Base-by-base conservation (phyloP, 92 coral and sea anemone genomes). In the Porites evermanni region DNA sequence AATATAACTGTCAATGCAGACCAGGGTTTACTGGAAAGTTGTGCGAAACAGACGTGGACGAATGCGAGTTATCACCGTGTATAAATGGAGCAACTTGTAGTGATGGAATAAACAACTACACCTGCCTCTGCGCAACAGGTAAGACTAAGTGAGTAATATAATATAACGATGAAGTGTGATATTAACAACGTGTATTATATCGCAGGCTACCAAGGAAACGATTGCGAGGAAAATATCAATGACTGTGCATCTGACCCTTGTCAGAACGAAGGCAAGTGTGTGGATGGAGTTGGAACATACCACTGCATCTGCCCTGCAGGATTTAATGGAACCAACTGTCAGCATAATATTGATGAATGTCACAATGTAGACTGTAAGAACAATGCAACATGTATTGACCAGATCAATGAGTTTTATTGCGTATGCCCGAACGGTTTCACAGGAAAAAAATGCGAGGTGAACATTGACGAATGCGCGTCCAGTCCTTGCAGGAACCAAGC, bases 221-320 rank as follows among this genome's bases (percentile, higher is more conserved):
- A 90, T 56, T 87, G 93, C 56, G 84, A 90, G 21, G 90, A 58
- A 18, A 86, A 90, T 52, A 38, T 86, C 23, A 71, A 84, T 9
- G 90, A 88, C 51, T 91, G 93, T 44, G 76, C 68, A 1, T 64
- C 85, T 54, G 74, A 75, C 50, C 92, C 90, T 54, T 95, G 98
- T 69, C 65, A 23, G 2, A 80, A 93, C 68, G 90, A 87, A 32
- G 96, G 93, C 7, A 86, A 86, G 14, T 93, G 98, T 80, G 84
- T 87, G 24, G 94, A 95, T 60, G 89, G 82, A 53, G 78, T 93
- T 70, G 89, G 84, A 8, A 78, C 77, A 8, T 94, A 92, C 70
- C 90, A 74, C 29, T 95, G 98, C 68, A 47, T 77, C 4, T 95
- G 98, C 72, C 93, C 82, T 7, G 71, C 70, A 21, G 98, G 98